Conservation (phyloP, 2,113 vertebrate species). For the Caranx ignobilis region DNA sequence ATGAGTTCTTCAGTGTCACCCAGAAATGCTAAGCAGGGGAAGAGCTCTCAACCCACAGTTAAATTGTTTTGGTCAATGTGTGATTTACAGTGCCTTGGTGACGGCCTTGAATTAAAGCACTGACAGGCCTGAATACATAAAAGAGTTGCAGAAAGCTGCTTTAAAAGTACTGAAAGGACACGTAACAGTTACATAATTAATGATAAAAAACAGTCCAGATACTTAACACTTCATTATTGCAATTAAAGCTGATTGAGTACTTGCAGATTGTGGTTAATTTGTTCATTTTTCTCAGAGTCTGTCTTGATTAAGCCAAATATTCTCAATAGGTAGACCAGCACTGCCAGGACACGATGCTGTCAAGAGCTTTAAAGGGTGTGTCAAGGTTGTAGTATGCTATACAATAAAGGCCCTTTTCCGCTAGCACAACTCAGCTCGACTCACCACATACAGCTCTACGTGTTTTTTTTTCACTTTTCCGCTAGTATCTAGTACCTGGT, state of each 20-base stretch:
- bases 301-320: slow-evolving; percentile 48
- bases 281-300: slow-evolving; percentile 31
- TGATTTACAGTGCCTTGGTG: slow-evolving; percentile 2
- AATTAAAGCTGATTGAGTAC: slow-evolving; percentile 28
- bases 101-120: slow-evolving; percentile 17
- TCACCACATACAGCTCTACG: too few species aligned
- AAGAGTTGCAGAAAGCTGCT: neutral
- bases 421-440: too few species aligned
- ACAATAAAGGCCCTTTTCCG: neutral
- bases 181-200: slow-evolving; percentile 10
- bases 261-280: slow-evolving; percentile 35
- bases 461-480: too few species aligned
- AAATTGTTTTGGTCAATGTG: slow-evolving; percentile 27
- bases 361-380: slow-evolving; percentile 33
- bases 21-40: slow-evolving; percentile 32
- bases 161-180: slow-evolving; percentile 2
- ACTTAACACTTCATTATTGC: slow-evolving; percentile 24
- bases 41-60: slow-evolving; percentile 23
- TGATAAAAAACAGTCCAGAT: neutral
- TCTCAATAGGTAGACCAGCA: slow-evolving; percentile 1
- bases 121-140: neutral
- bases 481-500: too few species aligned
- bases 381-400: slow-evolving; percentile 2
- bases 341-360: neutral
- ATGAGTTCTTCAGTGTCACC: slow-evolving; percentile 41